These are phyloP conservation scores for Holothuria glaberrima DNA, from an alignment of 35 echinoderm and acorn worm species.

Conservation along the genomic window DNA sequence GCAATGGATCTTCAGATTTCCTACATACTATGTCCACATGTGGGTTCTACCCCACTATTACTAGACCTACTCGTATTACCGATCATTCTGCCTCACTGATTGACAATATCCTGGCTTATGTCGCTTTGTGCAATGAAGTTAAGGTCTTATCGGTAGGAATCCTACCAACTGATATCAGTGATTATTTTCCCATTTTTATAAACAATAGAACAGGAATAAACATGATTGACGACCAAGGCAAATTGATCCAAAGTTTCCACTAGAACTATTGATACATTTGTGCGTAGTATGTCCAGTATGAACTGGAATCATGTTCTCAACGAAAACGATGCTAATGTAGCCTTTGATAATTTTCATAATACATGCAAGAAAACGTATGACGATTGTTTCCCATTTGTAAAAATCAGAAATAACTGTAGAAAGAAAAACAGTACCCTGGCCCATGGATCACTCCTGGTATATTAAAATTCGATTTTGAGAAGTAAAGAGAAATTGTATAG, in stretches of 20 bases:
- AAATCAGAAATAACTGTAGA: neutral
- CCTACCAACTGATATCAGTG: neutral
- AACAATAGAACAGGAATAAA: neutral
- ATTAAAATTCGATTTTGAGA: neutral
- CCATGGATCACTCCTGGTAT: neutral
- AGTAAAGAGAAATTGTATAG: neutral
- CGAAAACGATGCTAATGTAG: constrained; percentile 15
- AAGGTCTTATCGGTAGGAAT: neutral
- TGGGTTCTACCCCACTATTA: neutral
- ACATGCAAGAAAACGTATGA: neutral
- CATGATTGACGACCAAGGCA: neutral
- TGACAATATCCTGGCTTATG: neutral
- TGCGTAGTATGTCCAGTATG: neutral
- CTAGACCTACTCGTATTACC: neutral
- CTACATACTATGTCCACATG: too few species aligned
- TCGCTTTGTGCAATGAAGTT: neutral
- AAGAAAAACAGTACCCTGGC: neutral
- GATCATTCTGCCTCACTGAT: constrained; percentile 12
- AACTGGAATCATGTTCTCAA: constrained; percentile 2
- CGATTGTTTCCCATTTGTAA: neutral
- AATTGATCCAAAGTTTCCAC: constrained; percentile 4
- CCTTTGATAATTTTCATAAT: constrained; percentile 4
- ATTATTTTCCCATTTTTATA: neutral
- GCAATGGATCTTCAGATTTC: neutral
- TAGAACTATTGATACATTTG: neutral